Percentiles rank a stretch among this genome's conserved stretches.
phyloP scores from a whole-genome alignment of 2,888 invertebrate genomes.

The Lycia hirtaria region DNA sequence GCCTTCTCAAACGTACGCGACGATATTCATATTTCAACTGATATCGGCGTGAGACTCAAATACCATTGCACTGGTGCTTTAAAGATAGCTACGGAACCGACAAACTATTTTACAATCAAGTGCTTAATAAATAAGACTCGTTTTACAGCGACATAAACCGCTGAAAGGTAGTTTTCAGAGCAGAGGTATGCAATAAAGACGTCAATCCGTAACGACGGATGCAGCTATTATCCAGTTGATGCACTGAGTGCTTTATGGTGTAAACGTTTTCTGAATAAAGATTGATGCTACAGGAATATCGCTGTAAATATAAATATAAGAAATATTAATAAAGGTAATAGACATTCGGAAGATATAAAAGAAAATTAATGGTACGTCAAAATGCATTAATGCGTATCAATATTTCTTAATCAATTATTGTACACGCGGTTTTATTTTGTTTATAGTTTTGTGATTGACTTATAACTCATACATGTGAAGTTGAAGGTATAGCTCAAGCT shows the following conservation, averaged over 20 bases:
- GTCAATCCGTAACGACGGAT: slow-evolving; percentile 69
- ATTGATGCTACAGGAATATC: slow-evolving; percentile 44
- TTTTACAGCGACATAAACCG: slow-evolving; percentile 19
- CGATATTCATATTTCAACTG: slow-evolving; percentile 69
- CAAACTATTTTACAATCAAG: slow-evolving; percentile 19
- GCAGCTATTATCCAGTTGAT: slow-evolving; percentile 67
- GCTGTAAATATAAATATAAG: slow-evolving; percentile 20
- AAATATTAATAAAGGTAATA: not conserved
- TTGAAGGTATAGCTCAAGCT: too few species aligned
- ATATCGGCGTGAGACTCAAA: slow-evolving; percentile 59
- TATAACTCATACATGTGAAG: too few species aligned
- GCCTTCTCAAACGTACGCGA: slow-evolving; percentile 56
- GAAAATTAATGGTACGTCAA: not conserved
- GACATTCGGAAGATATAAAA: slow-evolving; percentile 1
- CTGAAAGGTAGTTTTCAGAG: slow-evolving; percentile 48
- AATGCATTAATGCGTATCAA: not conserved
- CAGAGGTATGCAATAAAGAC: slow-evolving; percentile 70
- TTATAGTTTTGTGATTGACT: too few species aligned
- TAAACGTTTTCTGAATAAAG: slow-evolving; percentile 59
- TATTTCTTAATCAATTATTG: not conserved
- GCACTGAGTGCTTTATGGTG: slow-evolving; percentile 68
- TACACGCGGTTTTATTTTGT: too few species aligned
- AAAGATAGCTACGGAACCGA: slow-evolving; percentile 25
- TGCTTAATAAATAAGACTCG: slow-evolving; percentile 11
- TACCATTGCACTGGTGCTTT: slow-evolving; percentile 46